A percentile compares a stretch with the other conserved stretches of the same genome.
Evolutionary conservation across 2,113 vertebrate genomes (phyloP).

Genomic region (Caracal caracal): DNA sequence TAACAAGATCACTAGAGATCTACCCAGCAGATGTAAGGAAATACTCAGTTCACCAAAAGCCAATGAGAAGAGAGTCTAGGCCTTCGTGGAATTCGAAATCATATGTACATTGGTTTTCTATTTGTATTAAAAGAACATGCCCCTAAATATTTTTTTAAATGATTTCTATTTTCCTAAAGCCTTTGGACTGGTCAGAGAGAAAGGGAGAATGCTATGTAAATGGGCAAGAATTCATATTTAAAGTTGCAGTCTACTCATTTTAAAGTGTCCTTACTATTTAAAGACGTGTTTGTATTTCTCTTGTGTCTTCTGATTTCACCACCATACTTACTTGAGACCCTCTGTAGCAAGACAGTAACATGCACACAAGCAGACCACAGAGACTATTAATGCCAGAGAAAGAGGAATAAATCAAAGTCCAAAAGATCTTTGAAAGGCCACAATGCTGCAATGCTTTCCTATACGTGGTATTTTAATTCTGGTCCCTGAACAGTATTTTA

Average conservation of each 20-base stretch:
- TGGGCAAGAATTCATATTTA: neutral
- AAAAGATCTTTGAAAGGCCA: neutral
- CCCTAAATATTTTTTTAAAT: neutral
- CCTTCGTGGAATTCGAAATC: neutral
- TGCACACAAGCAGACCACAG: accelerated
- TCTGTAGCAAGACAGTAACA: neutral
- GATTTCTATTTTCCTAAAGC: slow-evolving; percentile 38
- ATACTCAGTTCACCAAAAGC: neutral
- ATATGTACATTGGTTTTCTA: neutral
- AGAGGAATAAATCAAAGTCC: neutral
- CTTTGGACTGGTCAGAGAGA: neutral
- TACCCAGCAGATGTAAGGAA: neutral
- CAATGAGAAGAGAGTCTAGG: neutral
- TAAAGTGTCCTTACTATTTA: neutral
- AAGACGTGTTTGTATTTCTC: neutral
- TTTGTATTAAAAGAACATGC: slow-evolving; percentile 63
- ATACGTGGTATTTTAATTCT: neutral
- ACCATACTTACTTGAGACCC: neutral
- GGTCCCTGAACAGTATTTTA: neutral
- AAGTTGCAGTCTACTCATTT: neutral
- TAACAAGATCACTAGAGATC: neutral
- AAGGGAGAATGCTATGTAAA: neutral
- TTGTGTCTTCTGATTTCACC: neutral
- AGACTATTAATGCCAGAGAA: neutral
- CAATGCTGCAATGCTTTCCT: neutral